Evolutionary conservation across 2,113 vertebrate species (phyloP).

Genomic region (Panthera uncia): DNA sequence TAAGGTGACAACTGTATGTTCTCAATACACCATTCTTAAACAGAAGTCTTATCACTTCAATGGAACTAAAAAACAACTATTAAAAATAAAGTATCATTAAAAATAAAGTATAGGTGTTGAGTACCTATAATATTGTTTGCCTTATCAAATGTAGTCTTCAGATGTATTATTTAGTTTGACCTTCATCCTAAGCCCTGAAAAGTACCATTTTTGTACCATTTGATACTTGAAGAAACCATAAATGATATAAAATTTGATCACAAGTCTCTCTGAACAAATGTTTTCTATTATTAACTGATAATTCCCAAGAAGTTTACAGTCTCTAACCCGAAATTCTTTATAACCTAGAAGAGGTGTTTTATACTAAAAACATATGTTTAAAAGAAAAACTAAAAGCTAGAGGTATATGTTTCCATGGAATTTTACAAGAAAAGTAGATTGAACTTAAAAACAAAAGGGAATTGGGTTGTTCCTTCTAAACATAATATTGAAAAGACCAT

Average conservation of each 20-base stretch:
- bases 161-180: neutral
- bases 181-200: neutral
- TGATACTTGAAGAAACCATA: neutral
- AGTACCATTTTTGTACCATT: neutral
- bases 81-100: neutral
- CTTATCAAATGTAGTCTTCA: neutral
- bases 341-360: neutral
- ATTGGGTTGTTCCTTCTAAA: neutral
- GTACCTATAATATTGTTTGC: neutral
- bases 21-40: neutral
- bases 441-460: neutral
- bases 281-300: neutral
- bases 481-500: neutral
- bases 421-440: neutral
- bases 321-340: neutral
- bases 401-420: neutral
- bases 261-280: neutral
- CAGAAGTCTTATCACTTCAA: neutral
- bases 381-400: neutral
- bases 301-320: neutral
- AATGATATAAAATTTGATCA: neutral
- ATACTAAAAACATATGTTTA: neutral
- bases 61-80: neutral
- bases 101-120: neutral
- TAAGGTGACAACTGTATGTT: neutral